A percentile compares a stretch with the other conserved stretches of the same genome.
phyloP scores from a whole-genome alignment of 2,888 invertebrate species.

The Artemia sp. region DNA sequence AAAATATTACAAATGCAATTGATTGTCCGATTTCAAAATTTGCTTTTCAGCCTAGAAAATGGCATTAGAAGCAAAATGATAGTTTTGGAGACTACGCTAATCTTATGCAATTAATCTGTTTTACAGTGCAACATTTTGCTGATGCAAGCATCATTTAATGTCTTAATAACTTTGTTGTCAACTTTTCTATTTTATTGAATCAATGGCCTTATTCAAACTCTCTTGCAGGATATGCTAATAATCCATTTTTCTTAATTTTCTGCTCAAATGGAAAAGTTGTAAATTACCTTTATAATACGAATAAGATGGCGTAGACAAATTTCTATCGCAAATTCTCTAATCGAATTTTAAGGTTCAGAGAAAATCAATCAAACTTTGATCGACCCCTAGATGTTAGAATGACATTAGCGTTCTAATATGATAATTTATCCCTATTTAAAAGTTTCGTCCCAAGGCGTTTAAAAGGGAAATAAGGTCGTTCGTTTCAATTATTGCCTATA shows the following conservation, averaged over 20 bases:
- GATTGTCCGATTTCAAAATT: too few relatives aligned
- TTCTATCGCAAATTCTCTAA: slow-evolving; percentile 6
- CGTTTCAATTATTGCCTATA: neutral
- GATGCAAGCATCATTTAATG: too few relatives aligned
- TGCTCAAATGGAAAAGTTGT: neutral
- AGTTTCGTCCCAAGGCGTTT: slow-evolving; percentile 13
- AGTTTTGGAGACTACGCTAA: too few relatives aligned
- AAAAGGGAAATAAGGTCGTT: slow-evolving; percentile 14
- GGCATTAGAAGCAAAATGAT: too few relatives aligned
- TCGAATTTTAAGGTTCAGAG: slow-evolving; percentile 14
- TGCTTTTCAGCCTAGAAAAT: too few relatives aligned
- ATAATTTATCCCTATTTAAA: slow-evolving; percentile 15
- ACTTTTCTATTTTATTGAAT: too few relatives aligned
- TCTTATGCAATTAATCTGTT: too few relatives aligned
- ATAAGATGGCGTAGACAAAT: slow-evolving; percentile 13
- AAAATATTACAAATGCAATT: too few relatives aligned
- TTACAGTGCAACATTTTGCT: too few relatives aligned
- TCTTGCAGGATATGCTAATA: neutral
- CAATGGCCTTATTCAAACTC: too few relatives aligned
- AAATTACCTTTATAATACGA: slow-evolving; percentile 7
- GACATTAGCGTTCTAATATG: slow-evolving; percentile 13
- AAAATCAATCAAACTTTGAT: slow-evolving; percentile 15
- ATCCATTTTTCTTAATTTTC: slow-evolving; percentile 12
- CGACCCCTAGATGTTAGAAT: slow-evolving; percentile 10
- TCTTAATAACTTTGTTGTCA: too few relatives aligned